phyloP scores from a whole-genome alignment of 2,113 vertebrate genomes.

The Poicephalus meyeri region DNA sequence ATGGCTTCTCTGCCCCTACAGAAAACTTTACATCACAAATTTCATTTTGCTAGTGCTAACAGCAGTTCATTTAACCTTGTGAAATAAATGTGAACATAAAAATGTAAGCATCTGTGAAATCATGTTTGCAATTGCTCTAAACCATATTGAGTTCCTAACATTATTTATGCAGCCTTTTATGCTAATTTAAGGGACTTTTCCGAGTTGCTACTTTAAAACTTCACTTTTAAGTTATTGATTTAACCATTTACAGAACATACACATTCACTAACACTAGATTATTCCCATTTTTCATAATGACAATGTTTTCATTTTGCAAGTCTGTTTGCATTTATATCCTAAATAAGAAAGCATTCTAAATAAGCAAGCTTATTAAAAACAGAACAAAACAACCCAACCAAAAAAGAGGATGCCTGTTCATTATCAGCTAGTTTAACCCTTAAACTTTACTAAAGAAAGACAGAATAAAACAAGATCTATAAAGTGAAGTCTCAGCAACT shows the following conservation, averaged over 20 bases:
- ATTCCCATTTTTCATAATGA: background rate
- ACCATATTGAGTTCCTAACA: background rate
- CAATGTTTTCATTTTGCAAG: background rate
- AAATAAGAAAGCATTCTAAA: background rate
- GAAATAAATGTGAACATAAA: constrained; percentile 30
- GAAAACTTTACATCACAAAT: background rate
- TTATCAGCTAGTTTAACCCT: background rate
- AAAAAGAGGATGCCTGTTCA: background rate
- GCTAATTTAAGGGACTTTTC: background rate
- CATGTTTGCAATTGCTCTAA: background rate
- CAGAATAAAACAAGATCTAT: background rate
- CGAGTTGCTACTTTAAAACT: background rate
- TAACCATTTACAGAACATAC: background rate
- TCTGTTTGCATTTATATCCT: background rate
- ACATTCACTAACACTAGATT: background rate
- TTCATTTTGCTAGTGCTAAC: background rate
- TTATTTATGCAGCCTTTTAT: constrained; percentile 1
- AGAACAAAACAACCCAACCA: background rate
- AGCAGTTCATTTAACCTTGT: constrained; percentile 20
- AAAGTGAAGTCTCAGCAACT: background rate
- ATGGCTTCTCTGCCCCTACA: background rate
- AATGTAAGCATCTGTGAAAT: constrained; percentile 30
- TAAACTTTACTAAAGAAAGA: background rate
- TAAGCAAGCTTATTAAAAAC: background rate
- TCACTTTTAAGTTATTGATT: background rate